phyloP scores from a whole-genome alignment of 1,140 invertebrate genomes.

The Mya arenaria region DNA sequence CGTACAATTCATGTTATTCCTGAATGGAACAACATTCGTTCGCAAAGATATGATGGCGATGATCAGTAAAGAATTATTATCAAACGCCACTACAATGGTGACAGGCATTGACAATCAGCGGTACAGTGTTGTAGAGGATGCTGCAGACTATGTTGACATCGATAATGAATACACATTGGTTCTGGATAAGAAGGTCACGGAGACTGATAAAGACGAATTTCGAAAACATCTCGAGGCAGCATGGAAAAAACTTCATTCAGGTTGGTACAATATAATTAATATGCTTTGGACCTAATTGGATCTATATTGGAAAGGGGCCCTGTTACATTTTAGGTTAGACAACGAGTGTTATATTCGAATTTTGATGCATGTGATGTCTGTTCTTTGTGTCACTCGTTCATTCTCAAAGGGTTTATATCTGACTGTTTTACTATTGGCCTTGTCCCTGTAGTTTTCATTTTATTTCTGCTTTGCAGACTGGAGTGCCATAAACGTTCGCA shows the following conservation, averaged over 20 bases:
- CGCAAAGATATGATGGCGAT: background rate
- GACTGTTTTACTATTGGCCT: no score
- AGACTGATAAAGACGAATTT: constrained; percentile 7
- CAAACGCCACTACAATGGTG: background rate
- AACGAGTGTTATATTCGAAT: no score
- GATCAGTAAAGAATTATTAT: background rate
- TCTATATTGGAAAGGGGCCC: no score
- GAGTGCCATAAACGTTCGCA: constrained; percentile 5
- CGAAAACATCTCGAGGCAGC: constrained; percentile 15
- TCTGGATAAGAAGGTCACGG: constrained; percentile 27
- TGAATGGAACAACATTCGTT: constrained; percentile 6
- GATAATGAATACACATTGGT: constrained; percentile 19
- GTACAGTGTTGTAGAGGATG: background rate
- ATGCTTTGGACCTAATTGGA: no score
- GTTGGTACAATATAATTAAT: no score
- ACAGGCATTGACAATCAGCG: background rate
- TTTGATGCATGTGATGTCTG: no score
- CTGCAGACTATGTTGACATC: background rate
- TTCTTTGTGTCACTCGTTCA: no score
- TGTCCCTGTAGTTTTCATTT: no score
- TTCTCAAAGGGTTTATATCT: no score
- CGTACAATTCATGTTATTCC: constrained; percentile 16
- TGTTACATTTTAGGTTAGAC: no score
- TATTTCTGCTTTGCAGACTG: constrained; percentile 37
- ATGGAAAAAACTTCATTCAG: constrained; percentile 20